Conservation (phyloP, 1,140 invertebrate genomes). For the Charaxes varanes region DNA sequence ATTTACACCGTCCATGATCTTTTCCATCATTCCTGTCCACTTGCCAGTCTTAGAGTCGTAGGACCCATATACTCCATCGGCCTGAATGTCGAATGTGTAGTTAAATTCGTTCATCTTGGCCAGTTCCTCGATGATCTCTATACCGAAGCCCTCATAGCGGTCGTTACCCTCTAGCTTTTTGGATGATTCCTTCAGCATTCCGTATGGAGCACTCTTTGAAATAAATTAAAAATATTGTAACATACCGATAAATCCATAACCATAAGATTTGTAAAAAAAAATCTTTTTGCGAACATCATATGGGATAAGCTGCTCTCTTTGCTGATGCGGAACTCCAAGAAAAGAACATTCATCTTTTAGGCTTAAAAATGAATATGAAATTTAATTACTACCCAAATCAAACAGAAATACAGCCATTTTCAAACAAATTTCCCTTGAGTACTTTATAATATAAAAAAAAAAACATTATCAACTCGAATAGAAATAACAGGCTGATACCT, state of each 20-base stretch:
- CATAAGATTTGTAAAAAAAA: too few species aligned
- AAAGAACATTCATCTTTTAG: too few species aligned
- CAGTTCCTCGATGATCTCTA: slow-evolving; percentile 88
- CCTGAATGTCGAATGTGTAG: slow-evolving; percentile 88
- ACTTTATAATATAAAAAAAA: too few species aligned
- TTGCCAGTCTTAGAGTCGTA: slow-evolving; percentile 77
- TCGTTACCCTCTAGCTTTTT: slow-evolving; percentile 84
- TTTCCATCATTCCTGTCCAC: slow-evolving; percentile 94
- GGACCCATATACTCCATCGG: slow-evolving; percentile 86
- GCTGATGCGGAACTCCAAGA: too few species aligned
- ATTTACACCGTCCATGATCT: slow-evolving; percentile 83
- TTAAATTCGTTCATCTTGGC: slow-evolving; percentile 89
- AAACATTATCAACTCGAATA: too few species aligned
- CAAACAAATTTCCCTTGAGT: too few species aligned
- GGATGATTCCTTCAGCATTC: slow-evolving; percentile 87
- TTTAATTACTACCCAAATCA: too few species aligned
- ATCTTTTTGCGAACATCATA: too few species aligned
- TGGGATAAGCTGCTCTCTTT: too few species aligned
- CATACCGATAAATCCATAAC: neutral
- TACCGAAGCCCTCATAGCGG: slow-evolving; percentile 81
- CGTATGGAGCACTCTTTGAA: slow-evolving; percentile 86
- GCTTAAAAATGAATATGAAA: too few species aligned
- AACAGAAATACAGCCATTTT: too few species aligned
- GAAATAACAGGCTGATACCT: too few species aligned
- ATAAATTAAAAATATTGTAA: slow-evolving; percentile 1